Evolutionary conservation across 1,140 invertebrate species (phyloP).

Genomic region (Drosophila hydei): DNA sequence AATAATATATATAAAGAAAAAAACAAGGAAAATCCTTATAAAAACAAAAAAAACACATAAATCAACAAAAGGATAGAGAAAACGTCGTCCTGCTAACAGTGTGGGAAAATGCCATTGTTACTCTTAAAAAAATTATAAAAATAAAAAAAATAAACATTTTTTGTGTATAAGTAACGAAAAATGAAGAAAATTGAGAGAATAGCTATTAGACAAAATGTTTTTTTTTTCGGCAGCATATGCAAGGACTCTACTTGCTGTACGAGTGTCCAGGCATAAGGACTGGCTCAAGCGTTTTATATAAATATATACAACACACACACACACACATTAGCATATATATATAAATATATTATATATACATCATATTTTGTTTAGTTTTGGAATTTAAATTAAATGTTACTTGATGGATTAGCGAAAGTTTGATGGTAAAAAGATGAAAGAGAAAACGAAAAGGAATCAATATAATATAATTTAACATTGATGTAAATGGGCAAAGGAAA

Average conservation of each 20-base stretch:
- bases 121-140: too few relatives aligned
- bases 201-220: slow-evolving; percentile 42
- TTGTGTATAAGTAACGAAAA: slow-evolving; percentile 29
- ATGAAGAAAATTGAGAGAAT: slow-evolving; percentile 17
- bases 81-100: slow-evolving; percentile 23
- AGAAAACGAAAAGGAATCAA: slow-evolving; percentile 9
- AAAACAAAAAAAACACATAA: slow-evolving; percentile 36
- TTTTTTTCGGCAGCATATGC: slow-evolving; percentile 23
- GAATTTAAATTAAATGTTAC: slow-evolving; percentile 73
- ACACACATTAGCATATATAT: slow-evolving; percentile 42
- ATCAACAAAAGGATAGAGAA: slow-evolving; percentile 41
- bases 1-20: slow-evolving; percentile 23
- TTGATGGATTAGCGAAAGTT: slow-evolving; percentile 65
- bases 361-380: slow-evolving; percentile 58
- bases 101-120: slow-evolving; percentile 42
- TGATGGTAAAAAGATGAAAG: slow-evolving; percentile 34
- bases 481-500: slow-evolving; percentile 35
- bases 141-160: slow-evolving; percentile 22
- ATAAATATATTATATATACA: slow-evolving; percentile 28
- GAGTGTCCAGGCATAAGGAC: slow-evolving; percentile 28
- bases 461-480: slow-evolving; percentile 61
- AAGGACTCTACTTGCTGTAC: slow-evolving; percentile 45
- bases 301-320: slow-evolving; percentile 39
- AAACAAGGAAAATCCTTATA: slow-evolving; percentile 73
- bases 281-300: slow-evolving; percentile 44